Evolutionary conservation across 2,797 vertebrate species (phyloP).

Genomic region (Xyrichtys novacula): DNA sequence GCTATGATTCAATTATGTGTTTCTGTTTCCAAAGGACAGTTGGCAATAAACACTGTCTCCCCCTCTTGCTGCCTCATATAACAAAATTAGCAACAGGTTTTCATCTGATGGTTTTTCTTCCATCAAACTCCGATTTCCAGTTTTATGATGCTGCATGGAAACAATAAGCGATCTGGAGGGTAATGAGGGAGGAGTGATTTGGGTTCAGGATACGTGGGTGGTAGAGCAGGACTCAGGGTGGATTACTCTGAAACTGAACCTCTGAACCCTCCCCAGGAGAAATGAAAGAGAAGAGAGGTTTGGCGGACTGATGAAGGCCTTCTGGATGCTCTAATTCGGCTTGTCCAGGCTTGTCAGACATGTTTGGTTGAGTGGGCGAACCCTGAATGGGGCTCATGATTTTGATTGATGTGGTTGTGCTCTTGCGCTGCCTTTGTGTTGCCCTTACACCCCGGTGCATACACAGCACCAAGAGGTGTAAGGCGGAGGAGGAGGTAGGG

Average conservation of each 20-base stretch:
- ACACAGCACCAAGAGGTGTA: conserved; percentile 43
- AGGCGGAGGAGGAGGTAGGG: background rate
- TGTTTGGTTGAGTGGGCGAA: conserved; percentile 72
- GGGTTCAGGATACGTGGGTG: conserved; percentile 28
- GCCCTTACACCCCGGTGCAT: conserved; percentile 59
- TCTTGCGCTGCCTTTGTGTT: conserved; percentile 65
- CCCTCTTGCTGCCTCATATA: conserved; percentile 46
- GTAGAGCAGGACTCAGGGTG: conserved; percentile 20
- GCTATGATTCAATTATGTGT: conserved; percentile 72
- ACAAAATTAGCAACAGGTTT: conserved; percentile 76
- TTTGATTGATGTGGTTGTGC: conserved; percentile 78
- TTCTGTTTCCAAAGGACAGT: conserved; percentile 69
- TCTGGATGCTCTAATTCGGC: conserved; percentile 55
- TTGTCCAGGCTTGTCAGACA: conserved; percentile 72
- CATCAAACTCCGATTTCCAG: conserved; percentile 39
- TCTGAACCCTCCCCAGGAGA: conserved; percentile 44
- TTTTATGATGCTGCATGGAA: conserved; percentile 36
- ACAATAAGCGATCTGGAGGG: conserved; percentile 13
- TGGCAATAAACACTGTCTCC: conserved; percentile 50
- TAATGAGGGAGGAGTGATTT: conserved; percentile 48
- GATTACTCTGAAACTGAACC: conserved; percentile 48
- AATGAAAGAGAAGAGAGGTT: conserved; percentile 31
- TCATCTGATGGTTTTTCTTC: conserved; percentile 25
- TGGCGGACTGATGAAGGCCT: conserved; percentile 65
- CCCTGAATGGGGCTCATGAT: conserved; percentile 70